Conservation (phyloP, 2,113 vertebrate genomes). For the Carassius gibelio region DNA sequence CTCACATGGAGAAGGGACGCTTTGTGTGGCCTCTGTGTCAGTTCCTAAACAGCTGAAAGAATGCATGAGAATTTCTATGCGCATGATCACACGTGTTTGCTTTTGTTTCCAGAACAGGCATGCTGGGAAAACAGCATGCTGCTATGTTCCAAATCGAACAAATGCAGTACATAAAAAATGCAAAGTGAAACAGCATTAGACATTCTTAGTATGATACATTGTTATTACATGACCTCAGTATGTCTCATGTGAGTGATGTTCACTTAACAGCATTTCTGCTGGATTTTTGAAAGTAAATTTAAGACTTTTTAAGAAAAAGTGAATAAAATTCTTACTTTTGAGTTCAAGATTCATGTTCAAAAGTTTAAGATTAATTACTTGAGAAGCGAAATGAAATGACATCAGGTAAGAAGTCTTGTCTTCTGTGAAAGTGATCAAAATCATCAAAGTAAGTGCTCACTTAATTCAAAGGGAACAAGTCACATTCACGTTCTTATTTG, state of each 20-base stretch:
- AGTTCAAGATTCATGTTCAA: too few relatives aligned
- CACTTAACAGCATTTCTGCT: neutral
- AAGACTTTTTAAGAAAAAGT: neutral
- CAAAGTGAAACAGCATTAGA: neutral
- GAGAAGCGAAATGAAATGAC: neutral
- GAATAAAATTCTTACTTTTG: neutral
- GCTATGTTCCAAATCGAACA: too few relatives aligned
- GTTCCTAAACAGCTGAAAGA: conserved; percentile 34
- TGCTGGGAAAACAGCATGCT: neutral
- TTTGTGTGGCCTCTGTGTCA: conserved; percentile 66
- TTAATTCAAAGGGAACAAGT: neutral
- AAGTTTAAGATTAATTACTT: too few relatives aligned
- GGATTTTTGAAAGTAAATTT: neutral
- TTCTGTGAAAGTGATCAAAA: neutral
- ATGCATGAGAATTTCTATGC: conserved; percentile 9
- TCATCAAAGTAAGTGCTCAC: neutral
- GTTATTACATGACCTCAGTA: conserved; percentile 4
- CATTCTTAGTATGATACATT: conserved; percentile 4
- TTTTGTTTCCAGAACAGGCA: conserved; percentile 8
- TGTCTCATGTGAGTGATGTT: neutral
- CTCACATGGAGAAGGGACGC: conserved; percentile 64
- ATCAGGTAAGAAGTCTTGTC: neutral
- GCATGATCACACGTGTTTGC: neutral
- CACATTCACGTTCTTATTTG: neutral
- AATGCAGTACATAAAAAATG: neutral